These are phyloP conservation scores for Ophion ventricosus DNA, from an alignment of 2,888 invertebrate genomes.

Conservation along the genomic window DNA sequence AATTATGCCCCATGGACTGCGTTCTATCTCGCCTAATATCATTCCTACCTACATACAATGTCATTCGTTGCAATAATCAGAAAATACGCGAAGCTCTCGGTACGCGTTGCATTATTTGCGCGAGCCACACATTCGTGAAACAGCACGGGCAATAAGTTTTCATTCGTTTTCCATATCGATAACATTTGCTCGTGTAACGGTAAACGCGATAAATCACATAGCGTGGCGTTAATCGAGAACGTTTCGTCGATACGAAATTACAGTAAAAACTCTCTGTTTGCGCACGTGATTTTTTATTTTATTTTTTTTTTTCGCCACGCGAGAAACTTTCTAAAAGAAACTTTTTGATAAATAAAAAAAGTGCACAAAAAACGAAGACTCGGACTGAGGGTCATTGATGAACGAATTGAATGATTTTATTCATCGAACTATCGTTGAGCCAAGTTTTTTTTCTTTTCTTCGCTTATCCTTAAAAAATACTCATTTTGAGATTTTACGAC, in stretches of 20 bases:
- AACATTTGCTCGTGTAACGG: background rate
- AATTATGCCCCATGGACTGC: slow-evolving; percentile 3
- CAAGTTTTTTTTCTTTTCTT: no score
- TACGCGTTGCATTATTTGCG: slow-evolving; percentile 1
- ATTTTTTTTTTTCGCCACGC: no score
- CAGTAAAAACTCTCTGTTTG: background rate
- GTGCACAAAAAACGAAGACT: no score
- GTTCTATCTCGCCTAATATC: slow-evolving; percentile 6
- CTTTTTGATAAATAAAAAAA: no score
- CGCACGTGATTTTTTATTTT: no score
- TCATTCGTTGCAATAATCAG: slow-evolving; percentile 41
- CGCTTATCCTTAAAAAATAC: no score
- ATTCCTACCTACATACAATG: background rate
- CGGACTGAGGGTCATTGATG: no score
- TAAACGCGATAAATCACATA: background rate
- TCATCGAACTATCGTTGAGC: no score
- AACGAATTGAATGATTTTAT: no score
- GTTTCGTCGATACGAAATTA: background rate
- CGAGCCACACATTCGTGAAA: slow-evolving; percentile 1
- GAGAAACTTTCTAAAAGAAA: no score
- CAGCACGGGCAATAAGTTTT: slow-evolving; percentile 5
- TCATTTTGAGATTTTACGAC: no score
- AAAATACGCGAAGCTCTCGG: slow-evolving; percentile 25
- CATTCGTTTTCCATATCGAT: slow-evolving; percentile 19
- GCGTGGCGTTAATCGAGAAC: background rate